Conservation (phyloP, 2,888 invertebrate genomes). For the Heterodera filipjevi region DNA sequence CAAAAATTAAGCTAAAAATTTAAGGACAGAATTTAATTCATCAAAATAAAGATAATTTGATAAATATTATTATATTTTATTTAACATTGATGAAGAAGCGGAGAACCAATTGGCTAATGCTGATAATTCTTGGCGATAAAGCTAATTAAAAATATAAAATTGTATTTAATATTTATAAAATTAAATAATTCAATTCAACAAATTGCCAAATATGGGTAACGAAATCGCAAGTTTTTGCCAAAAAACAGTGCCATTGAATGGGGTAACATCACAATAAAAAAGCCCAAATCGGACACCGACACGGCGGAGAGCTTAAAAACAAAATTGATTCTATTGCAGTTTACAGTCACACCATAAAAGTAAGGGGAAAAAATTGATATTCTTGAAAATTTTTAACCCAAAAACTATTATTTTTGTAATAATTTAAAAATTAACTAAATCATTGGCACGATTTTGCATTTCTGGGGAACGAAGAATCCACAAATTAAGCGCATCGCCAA, state of each 20-base stretch:
- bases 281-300: conserved; percentile 59
- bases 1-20: conserved; percentile 61
- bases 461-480: conserved; percentile 60
- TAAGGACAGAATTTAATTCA: conserved; percentile 13
- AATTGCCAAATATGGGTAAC: conserved; percentile 57
- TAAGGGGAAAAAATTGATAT: no score
- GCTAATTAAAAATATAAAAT: no score
- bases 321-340: no score
- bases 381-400: no score
- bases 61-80: neutral
- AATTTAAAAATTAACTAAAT: conserved; percentile 51
- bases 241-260: conserved; percentile 46
- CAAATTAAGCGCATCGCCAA: conserved; percentile 60
- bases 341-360: no score
- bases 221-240: conserved; percentile 42
- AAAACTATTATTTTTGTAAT: no score
- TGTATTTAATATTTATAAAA: conserved; percentile 3
- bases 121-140: conserved; percentile 55
- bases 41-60: neutral
- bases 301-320: conserved; percentile 63
- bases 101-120: conserved; percentile 64
- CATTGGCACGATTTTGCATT: conserved; percentile 62
- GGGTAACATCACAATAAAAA: conserved; percentile 51
- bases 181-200: neutral
- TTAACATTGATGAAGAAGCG: conserved; percentile 60